Conservation (phyloP, 2,888 invertebrate species). For the Coenonympha glycerion region DNA sequence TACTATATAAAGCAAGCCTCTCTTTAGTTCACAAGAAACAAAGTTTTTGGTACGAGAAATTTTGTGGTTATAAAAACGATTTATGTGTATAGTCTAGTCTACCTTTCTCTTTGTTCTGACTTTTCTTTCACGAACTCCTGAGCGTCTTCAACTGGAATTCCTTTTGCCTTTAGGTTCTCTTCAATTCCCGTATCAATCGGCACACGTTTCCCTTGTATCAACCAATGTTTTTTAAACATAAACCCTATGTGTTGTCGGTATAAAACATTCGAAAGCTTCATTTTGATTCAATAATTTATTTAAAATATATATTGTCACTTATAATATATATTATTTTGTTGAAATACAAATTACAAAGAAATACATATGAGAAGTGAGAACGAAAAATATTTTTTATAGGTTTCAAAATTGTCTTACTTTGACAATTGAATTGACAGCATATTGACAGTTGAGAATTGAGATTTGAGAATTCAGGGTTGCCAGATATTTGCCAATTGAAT, state of each 20-base stretch:
- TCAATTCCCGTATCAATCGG: constrained; percentile 75
- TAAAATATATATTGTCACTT: no score
- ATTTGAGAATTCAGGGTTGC: no score
- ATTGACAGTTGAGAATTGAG: no score
- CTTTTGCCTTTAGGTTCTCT: constrained; percentile 68
- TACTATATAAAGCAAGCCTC: no score
- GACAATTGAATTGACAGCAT: no score
- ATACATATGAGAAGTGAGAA: no score
- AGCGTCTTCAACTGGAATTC: constrained; percentile 79
- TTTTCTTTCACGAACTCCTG: constrained; percentile 74
- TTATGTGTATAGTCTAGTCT: constrained; percentile 14
- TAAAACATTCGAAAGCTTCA: constrained; percentile 80
- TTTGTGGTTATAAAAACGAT: not conserved
- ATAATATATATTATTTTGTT: no score
- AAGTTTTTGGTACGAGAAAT: not conserved
- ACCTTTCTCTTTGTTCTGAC: constrained; percentile 47
- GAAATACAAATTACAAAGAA: no score
- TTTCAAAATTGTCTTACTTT: not conserved
- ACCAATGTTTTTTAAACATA: constrained; percentile 84
- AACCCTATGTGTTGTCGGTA: constrained; percentile 82
- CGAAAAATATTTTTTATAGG: no score
- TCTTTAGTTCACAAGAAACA: no score
- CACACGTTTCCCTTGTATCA: constrained; percentile 78
- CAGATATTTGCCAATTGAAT: no score
- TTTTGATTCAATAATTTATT: no score